These are phyloP conservation scores for Spinus olivaceus DNA, from an alignment of 2,797 vertebrate genomes.

Conservation along the genomic window DNA sequence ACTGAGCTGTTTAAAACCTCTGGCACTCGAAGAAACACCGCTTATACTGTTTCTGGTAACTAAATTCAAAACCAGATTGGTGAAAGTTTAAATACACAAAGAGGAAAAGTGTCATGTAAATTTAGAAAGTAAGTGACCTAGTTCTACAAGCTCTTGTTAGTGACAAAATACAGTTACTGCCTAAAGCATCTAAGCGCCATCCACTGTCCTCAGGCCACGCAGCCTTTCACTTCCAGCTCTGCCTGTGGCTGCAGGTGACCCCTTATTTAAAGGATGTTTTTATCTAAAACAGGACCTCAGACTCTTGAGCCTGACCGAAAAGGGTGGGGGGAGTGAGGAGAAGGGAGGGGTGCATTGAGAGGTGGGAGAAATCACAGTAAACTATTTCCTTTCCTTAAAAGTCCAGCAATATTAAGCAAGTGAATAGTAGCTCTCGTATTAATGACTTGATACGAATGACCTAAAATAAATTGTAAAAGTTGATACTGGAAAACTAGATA, in stretches of 20 bases:
- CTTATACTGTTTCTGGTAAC: slow-evolving; percentile 4
- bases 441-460: slow-evolving; percentile 11
- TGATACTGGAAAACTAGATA: slow-evolving; percentile 23
- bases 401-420: slow-evolving; percentile 43
- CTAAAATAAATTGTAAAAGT: slow-evolving; percentile 45
- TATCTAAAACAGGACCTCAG: background rate
- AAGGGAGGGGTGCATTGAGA: background rate
- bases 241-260: background rate
- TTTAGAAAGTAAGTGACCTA: slow-evolving; percentile 48
- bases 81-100: slow-evolving; percentile 56
- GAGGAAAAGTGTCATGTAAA: slow-evolving; percentile 32
- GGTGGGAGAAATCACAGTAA: slow-evolving; percentile 51
- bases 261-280: background rate
- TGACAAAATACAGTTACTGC: slow-evolving; percentile 36
- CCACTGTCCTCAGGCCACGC: background rate
- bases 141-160: slow-evolving; percentile 53
- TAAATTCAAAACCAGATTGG: slow-evolving; percentile 47
- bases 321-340: no score
- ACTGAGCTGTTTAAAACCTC: slow-evolving; percentile 37
- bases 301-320: background rate
- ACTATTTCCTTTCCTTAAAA: slow-evolving; percentile 13
- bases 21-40: background rate
- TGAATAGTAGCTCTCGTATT: slow-evolving; percentile 40
- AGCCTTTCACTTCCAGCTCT: background rate
- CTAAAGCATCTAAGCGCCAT: background rate